Evolutionary conservation across 1,140 invertebrate genomes (phyloP).

Genomic region (Bombyx mandarina): DNA sequence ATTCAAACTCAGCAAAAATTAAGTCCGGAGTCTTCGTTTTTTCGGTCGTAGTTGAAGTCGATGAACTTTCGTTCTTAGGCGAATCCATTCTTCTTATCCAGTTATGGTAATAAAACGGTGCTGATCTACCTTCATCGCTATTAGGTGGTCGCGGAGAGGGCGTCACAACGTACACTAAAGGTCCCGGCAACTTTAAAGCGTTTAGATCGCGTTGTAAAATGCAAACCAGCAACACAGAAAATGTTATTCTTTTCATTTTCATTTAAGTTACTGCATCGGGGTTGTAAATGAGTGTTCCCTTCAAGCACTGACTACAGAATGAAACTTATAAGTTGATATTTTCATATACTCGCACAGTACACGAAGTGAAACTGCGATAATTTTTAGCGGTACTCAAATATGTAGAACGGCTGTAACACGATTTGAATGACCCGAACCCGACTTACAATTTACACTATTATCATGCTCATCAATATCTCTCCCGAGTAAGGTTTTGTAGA

Average conservation of each 20-base stretch:
- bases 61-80: constrained; percentile 24
- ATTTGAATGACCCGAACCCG: constrained; percentile 36
- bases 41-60: constrained; percentile 27
- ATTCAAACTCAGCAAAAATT: constrained; percentile 63
- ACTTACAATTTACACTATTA: constrained; percentile 59
- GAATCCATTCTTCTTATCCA: constrained; percentile 60
- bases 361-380: constrained; percentile 53
- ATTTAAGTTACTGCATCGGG: constrained; percentile 30
- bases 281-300: constrained; percentile 23
- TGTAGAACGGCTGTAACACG: constrained; percentile 50
- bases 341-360: constrained; percentile 32
- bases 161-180: constrained; percentile 56
- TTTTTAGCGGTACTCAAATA: constrained; percentile 59
- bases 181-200: constrained; percentile 40
- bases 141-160: constrained; percentile 33
- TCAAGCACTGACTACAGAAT: constrained; percentile 41
- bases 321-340: constrained; percentile 30
- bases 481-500: constrained; percentile 30
- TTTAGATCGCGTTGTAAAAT: constrained; percentile 21
- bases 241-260: constrained; percentile 22
- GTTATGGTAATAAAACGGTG: constrained; percentile 58
- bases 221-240: constrained; percentile 24
- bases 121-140: constrained; percentile 36
- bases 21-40: constrained; percentile 49
- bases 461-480: constrained; percentile 48